Evolutionary conservation across 2,797 vertebrate species (phyloP).

Genomic region (Cirrhinus molitorella): DNA sequence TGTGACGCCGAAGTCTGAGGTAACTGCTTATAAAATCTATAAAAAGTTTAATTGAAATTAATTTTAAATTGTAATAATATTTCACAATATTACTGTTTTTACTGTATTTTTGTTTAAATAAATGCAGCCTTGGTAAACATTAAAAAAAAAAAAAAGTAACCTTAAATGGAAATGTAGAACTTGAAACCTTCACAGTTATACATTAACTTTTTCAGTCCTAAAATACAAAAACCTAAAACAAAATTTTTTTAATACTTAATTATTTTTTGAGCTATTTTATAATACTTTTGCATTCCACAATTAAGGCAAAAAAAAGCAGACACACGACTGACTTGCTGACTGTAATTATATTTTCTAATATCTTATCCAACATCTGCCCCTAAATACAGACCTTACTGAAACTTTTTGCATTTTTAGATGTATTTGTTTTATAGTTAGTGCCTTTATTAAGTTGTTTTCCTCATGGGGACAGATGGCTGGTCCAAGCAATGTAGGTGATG

Average conservation of each 20-base stretch:
- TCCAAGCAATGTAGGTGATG: slow-evolving; percentile 14
- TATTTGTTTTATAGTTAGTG: slow-evolving; percentile 13
- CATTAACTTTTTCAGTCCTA: background rate
- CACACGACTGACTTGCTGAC: background rate
- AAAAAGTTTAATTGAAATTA: no score
- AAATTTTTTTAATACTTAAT: background rate
- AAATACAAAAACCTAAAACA: background rate
- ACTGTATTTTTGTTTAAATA: background rate
- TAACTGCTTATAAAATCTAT: no score
- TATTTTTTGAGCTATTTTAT: background rate
- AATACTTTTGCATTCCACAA: background rate
- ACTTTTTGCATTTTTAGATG: background rate
- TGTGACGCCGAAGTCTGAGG: background rate
- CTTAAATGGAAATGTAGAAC: background rate
- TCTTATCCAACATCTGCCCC: background rate
- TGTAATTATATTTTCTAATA: background rate
- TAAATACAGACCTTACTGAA: background rate
- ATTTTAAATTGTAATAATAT: background rate
- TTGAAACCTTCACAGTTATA: background rate
- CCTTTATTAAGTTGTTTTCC: slow-evolving; percentile 7
- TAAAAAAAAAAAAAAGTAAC: background rate
- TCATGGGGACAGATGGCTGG: background rate
- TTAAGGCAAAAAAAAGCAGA: background rate
- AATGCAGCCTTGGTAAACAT: background rate
- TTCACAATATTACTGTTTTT: background rate